phyloP scores from a whole-genome alignment of 2,797 vertebrate species.

The Brachymystax lenok region DNA sequence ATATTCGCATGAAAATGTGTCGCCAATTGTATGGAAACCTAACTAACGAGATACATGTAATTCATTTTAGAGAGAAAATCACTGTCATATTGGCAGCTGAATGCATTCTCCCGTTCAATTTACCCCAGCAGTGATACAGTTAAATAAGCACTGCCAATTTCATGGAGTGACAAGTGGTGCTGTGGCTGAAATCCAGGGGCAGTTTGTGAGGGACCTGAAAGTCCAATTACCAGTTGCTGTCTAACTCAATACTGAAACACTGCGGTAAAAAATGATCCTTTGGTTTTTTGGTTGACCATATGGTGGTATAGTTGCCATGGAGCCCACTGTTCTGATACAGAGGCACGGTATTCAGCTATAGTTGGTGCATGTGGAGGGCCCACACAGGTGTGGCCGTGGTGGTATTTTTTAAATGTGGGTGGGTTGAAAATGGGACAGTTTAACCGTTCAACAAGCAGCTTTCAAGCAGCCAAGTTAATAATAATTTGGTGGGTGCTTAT shows the following conservation, averaged over 20 bases:
- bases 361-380: not conserved
- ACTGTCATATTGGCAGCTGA: not conserved
- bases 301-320: not conserved
- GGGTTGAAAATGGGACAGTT: not conserved
- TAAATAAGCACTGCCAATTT: not conserved
- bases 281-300: not conserved
- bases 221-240: not conserved
- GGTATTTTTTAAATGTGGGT: not conserved
- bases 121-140: not conserved
- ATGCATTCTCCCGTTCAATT: not conserved
- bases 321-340: not conserved
- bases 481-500: too few species aligned
- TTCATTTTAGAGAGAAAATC: not conserved
- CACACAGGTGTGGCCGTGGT: not conserved
- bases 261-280: not conserved
- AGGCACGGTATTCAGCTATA: not conserved
- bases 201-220: not conserved
- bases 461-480: not conserved
- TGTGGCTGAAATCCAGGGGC: not conserved
- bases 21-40: too few species aligned
- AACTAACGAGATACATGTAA: too few species aligned
- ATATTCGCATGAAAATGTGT: too few species aligned
- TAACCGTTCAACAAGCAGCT: not conserved
- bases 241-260: not conserved
- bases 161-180: not conserved